Percentiles rank a stretch among this genome's conserved stretches.
Conservation (phyloP, 2,113 vertebrate species). For the Chaetops frenatus region DNA sequence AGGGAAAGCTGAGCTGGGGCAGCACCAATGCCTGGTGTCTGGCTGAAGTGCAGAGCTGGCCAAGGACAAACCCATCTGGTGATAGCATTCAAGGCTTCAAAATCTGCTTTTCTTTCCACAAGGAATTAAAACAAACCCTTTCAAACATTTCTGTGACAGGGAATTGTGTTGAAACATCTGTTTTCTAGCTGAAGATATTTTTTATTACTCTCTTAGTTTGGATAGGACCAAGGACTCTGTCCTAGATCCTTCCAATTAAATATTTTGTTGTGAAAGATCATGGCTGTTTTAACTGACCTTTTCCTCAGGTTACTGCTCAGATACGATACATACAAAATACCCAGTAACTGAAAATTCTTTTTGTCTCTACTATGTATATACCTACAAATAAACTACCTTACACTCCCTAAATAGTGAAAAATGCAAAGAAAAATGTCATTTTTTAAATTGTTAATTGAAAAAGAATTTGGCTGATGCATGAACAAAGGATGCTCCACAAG, state of each 20-base stretch:
- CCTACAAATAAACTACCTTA: background rate
- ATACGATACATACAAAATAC: background rate
- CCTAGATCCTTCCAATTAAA: background rate
- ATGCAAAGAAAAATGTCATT: background rate
- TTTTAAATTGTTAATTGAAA: background rate
- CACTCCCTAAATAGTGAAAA: background rate
- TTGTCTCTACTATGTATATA: background rate
- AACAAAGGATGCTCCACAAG: background rate
- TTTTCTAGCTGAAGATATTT: background rate
- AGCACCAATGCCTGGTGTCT: background rate
- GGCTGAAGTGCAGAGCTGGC: background rate
- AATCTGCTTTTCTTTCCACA: background rate
- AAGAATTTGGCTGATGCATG: background rate
- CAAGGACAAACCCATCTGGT: background rate
- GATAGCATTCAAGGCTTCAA: background rate
- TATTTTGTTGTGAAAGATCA: background rate
- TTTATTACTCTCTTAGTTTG: background rate
- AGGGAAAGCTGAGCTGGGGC: background rate
- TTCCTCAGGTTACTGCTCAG: background rate
- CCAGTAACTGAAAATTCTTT: background rate
- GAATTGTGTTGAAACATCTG: slow-evolving; percentile 1
- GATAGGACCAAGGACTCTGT: background rate
- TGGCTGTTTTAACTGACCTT: background rate
- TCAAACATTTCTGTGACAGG: background rate
- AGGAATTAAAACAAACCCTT: slow-evolving; percentile 22